These are phyloP conservation scores for human DNA, from an alignment of 2,113 vertebrate genomes.

Conservation along the genomic window DNA sequence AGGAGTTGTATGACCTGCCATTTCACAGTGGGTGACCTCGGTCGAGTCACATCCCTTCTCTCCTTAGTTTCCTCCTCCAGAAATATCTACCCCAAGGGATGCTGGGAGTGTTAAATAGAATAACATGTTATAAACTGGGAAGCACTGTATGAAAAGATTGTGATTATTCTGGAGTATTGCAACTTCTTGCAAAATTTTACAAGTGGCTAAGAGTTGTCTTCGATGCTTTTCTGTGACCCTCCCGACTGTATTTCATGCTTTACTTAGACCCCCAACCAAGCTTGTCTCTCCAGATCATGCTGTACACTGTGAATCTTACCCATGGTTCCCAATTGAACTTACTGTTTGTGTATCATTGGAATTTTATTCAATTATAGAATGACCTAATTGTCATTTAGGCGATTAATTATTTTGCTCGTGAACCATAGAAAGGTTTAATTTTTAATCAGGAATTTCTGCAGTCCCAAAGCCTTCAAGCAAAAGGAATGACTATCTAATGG, in stretches of 20 bases:
- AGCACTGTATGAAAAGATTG: background rate
- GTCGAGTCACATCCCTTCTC: background rate
- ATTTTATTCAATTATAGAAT: background rate
- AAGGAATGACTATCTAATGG: background rate
- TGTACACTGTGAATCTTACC: background rate
- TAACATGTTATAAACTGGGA: background rate
- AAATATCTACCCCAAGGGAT: background rate
- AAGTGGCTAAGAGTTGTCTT: background rate
- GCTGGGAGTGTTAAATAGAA: no score
- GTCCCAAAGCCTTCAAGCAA: background rate
- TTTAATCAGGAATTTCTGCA: slow-evolving; percentile 3
- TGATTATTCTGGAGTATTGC: background rate
- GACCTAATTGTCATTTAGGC: background rate
- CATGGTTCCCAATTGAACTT: background rate
- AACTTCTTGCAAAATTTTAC: background rate
- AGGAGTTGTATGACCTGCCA: background rate
- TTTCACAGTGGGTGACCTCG: background rate
- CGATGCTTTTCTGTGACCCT: background rate
- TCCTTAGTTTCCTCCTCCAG: background rate
- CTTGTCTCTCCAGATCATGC: background rate
- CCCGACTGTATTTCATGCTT: background rate
- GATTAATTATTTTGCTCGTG: background rate
- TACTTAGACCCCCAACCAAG: background rate
- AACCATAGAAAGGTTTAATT: background rate
- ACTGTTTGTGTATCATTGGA: background rate